These are phyloP conservation scores for Capromys pilorides DNA, from an alignment of 2,797 vertebrate genomes.

Conservation along the genomic window DNA sequence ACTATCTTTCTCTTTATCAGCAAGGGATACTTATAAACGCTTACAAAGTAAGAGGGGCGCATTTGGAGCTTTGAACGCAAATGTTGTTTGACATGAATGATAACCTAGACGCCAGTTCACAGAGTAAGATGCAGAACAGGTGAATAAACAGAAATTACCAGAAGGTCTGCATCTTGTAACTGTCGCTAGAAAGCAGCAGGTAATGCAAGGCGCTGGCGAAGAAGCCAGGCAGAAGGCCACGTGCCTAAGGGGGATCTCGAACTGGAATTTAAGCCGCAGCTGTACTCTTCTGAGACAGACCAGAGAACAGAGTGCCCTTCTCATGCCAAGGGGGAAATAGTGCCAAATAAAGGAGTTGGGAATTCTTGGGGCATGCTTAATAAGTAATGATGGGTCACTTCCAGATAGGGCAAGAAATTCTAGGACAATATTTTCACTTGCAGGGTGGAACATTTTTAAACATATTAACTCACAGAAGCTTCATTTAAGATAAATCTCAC, in stretches of 20 bases:
- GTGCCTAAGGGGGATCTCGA: background rate
- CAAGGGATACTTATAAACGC: background rate
- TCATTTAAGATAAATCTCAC: background rate
- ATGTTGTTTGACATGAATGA: background rate
- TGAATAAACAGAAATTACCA: background rate
- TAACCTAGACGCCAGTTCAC: background rate
- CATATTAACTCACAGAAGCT: background rate
- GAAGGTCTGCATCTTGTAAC: background rate
- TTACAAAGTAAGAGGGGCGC: background rate
- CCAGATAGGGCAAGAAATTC: background rate
- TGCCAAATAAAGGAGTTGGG: background rate
- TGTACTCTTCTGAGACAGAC: background rate
- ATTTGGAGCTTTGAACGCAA: background rate
- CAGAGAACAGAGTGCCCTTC: background rate
- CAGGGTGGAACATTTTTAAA: background rate
- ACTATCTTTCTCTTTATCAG: conserved; percentile 5
- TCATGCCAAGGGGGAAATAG: background rate
- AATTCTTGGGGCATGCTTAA: background rate
- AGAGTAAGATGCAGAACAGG: background rate
- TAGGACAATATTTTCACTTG: background rate
- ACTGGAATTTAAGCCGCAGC: background rate
- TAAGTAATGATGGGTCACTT: background rate
- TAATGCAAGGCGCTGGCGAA: background rate
- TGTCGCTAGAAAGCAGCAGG: background rate
- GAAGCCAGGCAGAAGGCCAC: background rate